These are phyloP conservation scores for Aspidoscelis tigris DNA, from an alignment of 2,113 vertebrate species.

Conservation along the genomic window DNA sequence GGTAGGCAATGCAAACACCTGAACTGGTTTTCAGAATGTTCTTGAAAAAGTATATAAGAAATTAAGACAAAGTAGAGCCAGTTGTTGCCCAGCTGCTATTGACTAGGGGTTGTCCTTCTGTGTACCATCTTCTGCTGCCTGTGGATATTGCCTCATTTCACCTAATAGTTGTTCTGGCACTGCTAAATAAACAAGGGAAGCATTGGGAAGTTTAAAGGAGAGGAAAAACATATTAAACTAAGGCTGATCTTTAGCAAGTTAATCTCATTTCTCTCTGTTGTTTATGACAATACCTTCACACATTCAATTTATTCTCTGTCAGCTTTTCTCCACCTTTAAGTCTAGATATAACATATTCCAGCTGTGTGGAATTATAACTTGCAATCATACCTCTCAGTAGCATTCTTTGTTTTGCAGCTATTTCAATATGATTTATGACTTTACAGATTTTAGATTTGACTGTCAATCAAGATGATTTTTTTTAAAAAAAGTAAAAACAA, in stretches of 20 bases:
- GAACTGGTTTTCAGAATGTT: no score
- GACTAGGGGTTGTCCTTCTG: no score
- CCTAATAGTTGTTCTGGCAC: no score
- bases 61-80: no score
- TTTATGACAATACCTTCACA: not conserved
- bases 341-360: not conserved
- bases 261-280: not conserved
- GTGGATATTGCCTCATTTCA: no score
- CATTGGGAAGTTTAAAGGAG: not conserved
- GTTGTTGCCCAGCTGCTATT: no score
- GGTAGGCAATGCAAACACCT: no score
- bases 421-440: not conserved
- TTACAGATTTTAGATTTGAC: not conserved
- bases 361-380: not conserved
- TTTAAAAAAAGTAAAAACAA: not conserved
- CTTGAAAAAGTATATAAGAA: no score
- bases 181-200: not conserved
- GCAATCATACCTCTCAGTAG: not conserved
- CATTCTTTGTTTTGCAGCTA: not conserved
- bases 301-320: constrained; percentile 10
- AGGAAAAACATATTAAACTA: not conserved
- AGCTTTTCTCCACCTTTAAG: not conserved
- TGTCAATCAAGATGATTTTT: not conserved
- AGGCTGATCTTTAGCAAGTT: not conserved
- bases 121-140: no score